A percentile compares a stretch with the other conserved stretches of the same genome.
Conservation (phyloP, 2,113 vertebrate species). For the Platycercus adscitus region DNA sequence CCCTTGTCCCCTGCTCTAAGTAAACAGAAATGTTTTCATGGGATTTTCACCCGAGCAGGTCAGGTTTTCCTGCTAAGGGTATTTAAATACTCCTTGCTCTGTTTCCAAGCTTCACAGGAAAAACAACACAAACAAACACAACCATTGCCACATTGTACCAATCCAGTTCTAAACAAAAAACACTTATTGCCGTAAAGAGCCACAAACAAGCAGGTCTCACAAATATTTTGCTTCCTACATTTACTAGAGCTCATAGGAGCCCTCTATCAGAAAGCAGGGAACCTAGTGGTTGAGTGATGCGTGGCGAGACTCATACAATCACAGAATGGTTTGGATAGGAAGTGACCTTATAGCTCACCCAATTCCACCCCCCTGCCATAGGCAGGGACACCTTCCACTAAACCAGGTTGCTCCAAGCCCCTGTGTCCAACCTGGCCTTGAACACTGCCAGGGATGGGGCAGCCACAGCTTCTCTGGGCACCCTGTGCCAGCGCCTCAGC, state of each 20-base stretch:
- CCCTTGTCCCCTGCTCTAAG: rapidly evolving
- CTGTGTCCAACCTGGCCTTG: background rate
- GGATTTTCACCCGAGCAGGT: background rate
- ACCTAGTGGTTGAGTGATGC: rapidly evolving
- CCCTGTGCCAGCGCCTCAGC: background rate
- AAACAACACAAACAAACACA: background rate
- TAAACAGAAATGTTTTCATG: background rate
- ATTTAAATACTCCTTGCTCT: background rate
- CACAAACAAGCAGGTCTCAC: background rate
- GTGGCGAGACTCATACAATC: background rate
- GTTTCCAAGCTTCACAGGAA: background rate
- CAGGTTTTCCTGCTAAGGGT: background rate
- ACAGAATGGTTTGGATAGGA: background rate
- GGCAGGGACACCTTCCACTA: background rate
- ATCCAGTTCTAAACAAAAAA: background rate
- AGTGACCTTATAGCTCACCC: background rate
- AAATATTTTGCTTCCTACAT: background rate
- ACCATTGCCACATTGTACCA: background rate
- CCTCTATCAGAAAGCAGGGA: background rate
- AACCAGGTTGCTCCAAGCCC: background rate
- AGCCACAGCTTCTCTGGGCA: background rate
- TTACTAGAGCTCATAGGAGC: background rate
- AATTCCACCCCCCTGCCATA: background rate
- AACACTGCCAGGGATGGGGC: background rate
- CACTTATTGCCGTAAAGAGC: background rate